Percentiles rank a stretch among this genome's conserved stretches.
Conservation (phyloP, 37 sponge, comb jelly and placozoan genomes). For the Theonella swinhoei region DNA sequence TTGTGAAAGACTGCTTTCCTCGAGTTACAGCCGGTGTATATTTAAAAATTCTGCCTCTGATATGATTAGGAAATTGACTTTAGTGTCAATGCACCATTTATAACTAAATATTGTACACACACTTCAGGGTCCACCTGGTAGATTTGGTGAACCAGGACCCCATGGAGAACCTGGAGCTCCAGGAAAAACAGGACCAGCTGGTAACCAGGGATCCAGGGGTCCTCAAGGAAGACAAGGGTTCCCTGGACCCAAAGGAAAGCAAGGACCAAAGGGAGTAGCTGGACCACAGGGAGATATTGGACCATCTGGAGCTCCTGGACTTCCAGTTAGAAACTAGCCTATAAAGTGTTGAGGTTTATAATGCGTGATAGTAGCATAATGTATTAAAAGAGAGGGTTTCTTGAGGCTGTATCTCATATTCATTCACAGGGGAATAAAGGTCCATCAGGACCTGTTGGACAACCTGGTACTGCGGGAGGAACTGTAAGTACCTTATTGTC, state of each 20-base stretch:
- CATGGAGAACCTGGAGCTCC: conserved; percentile 53
- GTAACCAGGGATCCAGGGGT: conserved; percentile 44
- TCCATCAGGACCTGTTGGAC: conserved; percentile 56
- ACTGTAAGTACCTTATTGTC: not conserved
- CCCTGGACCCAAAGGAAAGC: conserved; percentile 31
- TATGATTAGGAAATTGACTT: not conserved
- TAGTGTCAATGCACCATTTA: not conserved
- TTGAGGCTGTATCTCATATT: too few species aligned
- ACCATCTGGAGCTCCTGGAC: conserved; percentile 13
- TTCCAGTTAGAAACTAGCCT: conserved; percentile 6
- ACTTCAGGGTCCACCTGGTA: conserved; percentile 48
- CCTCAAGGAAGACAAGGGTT: conserved; percentile 36
- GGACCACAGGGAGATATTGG: conserved; percentile 26
- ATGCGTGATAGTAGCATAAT: not conserved
- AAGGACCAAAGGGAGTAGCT: conserved; percentile 53
- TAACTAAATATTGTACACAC: not conserved
- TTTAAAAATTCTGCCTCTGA: not conserved
- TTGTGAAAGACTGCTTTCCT: not conserved
- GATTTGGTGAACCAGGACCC: conserved; percentile 48
- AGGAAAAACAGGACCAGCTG: conserved; percentile 63
- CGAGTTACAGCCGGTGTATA: not conserved
- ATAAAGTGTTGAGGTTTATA: too few species aligned
- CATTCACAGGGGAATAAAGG: conserved; percentile 21
- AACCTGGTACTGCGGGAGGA: conserved; percentile 9
- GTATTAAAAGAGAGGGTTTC: not conserved